Percentiles rank a stretch among this genome's conserved stretches.
Conservation (phyloP, 2,113 vertebrate species). For the Indri indri region DNA sequence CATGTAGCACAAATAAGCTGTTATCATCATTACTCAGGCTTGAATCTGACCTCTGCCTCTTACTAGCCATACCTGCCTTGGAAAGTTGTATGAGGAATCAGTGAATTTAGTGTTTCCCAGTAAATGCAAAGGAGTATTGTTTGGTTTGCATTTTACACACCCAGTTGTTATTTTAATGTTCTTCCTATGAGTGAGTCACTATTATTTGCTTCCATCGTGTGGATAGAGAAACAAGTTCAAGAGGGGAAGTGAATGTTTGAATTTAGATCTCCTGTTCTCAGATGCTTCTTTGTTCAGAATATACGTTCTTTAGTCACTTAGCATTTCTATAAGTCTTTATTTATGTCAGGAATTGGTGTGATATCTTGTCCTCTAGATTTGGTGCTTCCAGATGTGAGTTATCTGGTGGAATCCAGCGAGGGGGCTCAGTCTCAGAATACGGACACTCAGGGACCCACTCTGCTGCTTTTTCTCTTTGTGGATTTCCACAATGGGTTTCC, state of each 20-base stretch:
- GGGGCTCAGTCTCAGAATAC: slow-evolving; percentile 12
- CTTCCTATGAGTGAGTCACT: slow-evolving; percentile 15
- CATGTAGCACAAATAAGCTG: neutral
- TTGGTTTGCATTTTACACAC: slow-evolving; percentile 30
- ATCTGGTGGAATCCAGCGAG: slow-evolving; percentile 75
- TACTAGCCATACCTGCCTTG: neutral
- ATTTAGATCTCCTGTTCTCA: slow-evolving; percentile 15
- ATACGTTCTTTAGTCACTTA: neutral
- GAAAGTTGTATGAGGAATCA: neutral
- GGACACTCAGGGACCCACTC: slow-evolving; percentile 73
- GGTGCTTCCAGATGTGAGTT: slow-evolving; percentile 80
- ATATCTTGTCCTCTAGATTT: slow-evolving; percentile 78
- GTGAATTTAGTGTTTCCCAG: neutral
- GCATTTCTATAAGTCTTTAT: neutral
- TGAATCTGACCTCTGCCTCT: neutral
- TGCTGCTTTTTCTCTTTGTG: slow-evolving; percentile 88
- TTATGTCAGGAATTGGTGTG: neutral
- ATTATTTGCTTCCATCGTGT: slow-evolving; percentile 39
- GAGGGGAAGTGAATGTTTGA: neutral
- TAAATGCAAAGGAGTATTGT: neutral
- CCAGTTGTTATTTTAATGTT: slow-evolving; percentile 43
- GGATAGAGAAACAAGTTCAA: slow-evolving; percentile 14
- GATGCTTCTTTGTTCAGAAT: neutral
- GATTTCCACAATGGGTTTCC: slow-evolving; percentile 59
- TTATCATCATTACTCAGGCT: neutral